A percentile compares a stretch with the other conserved stretches of the same genome.
Conservation (phyloP, 2,888 invertebrate genomes). For the Hemistola chrysoprasaria region DNA sequence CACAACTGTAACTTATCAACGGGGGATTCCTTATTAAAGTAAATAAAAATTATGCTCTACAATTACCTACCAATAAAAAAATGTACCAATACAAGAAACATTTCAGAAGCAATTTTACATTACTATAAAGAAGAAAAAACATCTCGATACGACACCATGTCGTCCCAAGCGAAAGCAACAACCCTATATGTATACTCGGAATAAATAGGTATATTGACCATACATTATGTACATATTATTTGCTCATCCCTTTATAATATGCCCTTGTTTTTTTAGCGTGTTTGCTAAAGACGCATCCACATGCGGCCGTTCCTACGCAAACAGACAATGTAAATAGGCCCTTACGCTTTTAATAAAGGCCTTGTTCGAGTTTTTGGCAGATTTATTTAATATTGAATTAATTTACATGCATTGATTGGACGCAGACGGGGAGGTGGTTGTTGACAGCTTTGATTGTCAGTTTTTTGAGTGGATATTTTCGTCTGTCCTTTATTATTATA, state of each 20-base stretch:
- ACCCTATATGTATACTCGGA: constrained; percentile 26
- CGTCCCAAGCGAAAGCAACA: constrained; percentile 10
- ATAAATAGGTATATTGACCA: constrained; percentile 19
- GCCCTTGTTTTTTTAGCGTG: constrained; percentile 80
- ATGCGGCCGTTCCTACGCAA: constrained; percentile 71
- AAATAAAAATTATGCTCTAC: no score
- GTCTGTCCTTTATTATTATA: no score
- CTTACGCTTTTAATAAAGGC: constrained; percentile 67
- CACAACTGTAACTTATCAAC: no score
- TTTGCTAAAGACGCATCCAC: constrained; percentile 79
- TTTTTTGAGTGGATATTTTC: no score
- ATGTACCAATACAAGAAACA: no score
- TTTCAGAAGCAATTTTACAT: no score
- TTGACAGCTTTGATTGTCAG: no score
- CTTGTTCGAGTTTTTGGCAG: constrained; percentile 49
- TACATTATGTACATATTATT: constrained; percentile 32
- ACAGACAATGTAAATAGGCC: constrained; percentile 72
- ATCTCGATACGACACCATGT: no score
- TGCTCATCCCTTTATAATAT: constrained; percentile 50
- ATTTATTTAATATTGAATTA: constrained; percentile 47
- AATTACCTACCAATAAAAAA: no score
- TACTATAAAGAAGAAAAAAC: no score
- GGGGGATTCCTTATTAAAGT: no score
- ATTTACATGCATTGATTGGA: constrained; percentile 32
- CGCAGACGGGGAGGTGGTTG: constrained; percentile 4